A percentile compares a stretch with the other conserved stretches of the same genome.
Evolutionary conservation across 2,113 vertebrate genomes (phyloP).

Genomic region (Candoia aspera): DNA sequence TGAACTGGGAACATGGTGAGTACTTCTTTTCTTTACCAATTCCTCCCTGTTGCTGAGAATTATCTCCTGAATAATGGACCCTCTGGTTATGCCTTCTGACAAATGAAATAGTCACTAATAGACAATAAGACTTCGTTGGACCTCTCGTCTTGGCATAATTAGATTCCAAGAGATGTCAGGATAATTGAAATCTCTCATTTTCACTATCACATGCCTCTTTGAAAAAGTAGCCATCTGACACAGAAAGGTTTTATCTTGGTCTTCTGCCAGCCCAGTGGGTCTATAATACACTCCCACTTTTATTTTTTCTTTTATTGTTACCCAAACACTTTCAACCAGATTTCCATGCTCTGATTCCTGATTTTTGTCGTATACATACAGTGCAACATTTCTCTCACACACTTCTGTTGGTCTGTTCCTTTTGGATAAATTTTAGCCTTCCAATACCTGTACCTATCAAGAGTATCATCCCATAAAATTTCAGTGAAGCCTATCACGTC

Average conservation of each 20-base stretch:
- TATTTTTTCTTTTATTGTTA: neutral
- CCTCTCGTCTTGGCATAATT: neutral
- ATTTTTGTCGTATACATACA: neutral
- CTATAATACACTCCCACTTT: neutral
- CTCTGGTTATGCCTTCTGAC: neutral
- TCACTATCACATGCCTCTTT: neutral
- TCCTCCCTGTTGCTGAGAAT: neutral
- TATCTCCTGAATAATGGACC: neutral
- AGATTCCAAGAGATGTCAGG: neutral
- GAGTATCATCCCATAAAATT: neutral
- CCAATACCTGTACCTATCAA: neutral
- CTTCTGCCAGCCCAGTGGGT: neutral
- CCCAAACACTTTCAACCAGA: neutral
- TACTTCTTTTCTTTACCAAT: neutral
- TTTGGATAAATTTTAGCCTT: neutral
- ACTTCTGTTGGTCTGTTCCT: neutral
- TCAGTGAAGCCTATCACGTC: neutral
- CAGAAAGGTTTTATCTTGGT: neutral
- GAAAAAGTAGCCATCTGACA: neutral
- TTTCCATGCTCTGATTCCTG: neutral
- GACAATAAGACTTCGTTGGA: neutral
- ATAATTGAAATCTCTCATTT: neutral
- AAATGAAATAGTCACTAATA: neutral
- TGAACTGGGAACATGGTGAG: neutral
- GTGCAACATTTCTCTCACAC: neutral